Conservation (phyloP, 2,113 vertebrate species). For the Elgaria multicarinata region DNA sequence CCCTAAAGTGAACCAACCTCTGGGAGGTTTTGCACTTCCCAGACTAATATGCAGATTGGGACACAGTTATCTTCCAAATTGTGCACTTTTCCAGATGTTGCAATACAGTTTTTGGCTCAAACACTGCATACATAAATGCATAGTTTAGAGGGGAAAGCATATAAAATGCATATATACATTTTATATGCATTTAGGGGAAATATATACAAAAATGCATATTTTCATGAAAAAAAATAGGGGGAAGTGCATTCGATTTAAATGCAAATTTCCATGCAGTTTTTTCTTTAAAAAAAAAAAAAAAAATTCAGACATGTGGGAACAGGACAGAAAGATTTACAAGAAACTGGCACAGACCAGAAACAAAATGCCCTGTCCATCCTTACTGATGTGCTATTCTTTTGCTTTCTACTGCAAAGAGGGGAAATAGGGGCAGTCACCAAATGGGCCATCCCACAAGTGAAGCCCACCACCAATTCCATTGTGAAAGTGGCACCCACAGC, state of each 20-base stretch:
- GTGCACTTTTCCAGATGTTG: neutral
- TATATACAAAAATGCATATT: too few species aligned
- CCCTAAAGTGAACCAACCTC: too few species aligned
- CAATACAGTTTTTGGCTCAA: neutral
- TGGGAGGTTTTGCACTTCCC: too few species aligned
- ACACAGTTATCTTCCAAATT: neutral
- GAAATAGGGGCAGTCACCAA: too few species aligned
- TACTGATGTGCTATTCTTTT: neutral
- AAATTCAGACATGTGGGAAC: neutral
- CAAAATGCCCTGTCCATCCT: neutral
- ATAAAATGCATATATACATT: too few species aligned
- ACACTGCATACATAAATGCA: neutral
- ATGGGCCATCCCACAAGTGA: too few species aligned
- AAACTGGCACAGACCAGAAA: neutral
- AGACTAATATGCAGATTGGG: neutral
- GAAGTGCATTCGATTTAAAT: neutral
- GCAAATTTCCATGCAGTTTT: neutral
- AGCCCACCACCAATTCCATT: too few species aligned
- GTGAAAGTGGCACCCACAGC: too few species aligned
- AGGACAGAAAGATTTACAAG: neutral
- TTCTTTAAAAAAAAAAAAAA: too few species aligned
- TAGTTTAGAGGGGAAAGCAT: neutral
- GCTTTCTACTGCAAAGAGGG: neutral
- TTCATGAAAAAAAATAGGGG: too few species aligned
- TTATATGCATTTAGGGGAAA: too few species aligned